Conservation (phyloP, 2,888 invertebrate genomes). For the Macropis europaea region DNA sequence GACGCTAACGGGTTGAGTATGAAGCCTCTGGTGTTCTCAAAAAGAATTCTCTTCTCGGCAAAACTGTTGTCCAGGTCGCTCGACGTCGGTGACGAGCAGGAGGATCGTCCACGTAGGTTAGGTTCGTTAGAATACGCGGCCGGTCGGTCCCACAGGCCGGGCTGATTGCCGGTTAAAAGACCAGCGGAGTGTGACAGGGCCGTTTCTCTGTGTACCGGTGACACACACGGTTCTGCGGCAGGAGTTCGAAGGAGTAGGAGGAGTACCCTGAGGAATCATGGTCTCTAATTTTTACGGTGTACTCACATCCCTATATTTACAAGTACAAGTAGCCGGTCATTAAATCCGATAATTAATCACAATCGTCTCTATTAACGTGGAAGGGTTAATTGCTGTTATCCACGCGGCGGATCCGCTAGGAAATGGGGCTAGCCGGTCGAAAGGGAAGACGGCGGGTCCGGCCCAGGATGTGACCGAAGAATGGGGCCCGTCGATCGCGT, state of each 20-base stretch:
- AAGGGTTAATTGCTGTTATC: conserved; percentile 78
- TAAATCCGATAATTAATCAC: conserved; percentile 79
- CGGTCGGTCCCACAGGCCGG: conserved; percentile 72
- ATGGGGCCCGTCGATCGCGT: conserved; percentile 65
- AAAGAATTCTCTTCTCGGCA: neutral
- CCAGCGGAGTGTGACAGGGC: conserved; percentile 76
- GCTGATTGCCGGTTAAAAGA: conserved; percentile 77
- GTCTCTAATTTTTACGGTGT: conserved; percentile 78
- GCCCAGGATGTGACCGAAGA: conserved; percentile 72
- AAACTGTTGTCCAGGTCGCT: too few species aligned
- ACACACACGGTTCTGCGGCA: conserved; percentile 48
- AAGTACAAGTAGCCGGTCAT: conserved; percentile 76
- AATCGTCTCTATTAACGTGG: conserved; percentile 78
- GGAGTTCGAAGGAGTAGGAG: conserved; percentile 30
- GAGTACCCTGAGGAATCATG: conserved; percentile 70
- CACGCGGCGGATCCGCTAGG: conserved; percentile 67
- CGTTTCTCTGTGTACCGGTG: conserved; percentile 69
- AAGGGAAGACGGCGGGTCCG: conserved; percentile 52
- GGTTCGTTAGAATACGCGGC: conserved; percentile 48
- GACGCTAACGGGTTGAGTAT: too few species aligned
- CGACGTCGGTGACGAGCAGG: too few species aligned
- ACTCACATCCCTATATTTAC: conserved; percentile 74
- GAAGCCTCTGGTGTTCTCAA: too few species aligned
- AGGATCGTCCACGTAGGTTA: conserved; percentile 19
- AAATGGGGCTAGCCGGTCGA: conserved; percentile 42